Conservation (phyloP, 1,140 invertebrate species). For the Muscidifurax raptorellus region DNA sequence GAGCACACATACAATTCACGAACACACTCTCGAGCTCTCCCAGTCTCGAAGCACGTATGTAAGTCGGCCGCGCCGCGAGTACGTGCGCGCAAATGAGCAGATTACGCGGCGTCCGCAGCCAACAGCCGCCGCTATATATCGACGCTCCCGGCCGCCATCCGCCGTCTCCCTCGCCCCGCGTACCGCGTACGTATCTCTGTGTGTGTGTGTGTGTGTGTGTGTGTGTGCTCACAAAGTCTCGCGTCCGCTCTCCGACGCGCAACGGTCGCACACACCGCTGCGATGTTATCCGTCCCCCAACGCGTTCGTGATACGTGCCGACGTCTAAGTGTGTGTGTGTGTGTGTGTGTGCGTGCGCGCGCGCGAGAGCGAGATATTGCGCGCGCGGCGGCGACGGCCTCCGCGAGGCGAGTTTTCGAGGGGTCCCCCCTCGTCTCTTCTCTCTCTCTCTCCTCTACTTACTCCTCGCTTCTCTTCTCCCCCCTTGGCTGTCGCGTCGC, state of each 20-base stretch:
- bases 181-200: no score
- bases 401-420: constrained; percentile 49
- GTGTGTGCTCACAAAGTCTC: neutral
- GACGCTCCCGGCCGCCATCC: neutral
- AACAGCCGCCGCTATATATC: constrained; percentile 2
- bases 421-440: constrained; percentile 23
- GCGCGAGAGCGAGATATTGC: constrained; percentile 37
- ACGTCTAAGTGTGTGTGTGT: neutral
- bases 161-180: neutral
- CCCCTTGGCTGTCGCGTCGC: neutral
- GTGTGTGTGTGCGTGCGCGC: constrained; percentile 18
- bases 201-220: no score
- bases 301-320: constrained; percentile 23
- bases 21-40: no score
- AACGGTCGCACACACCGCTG: neutral
- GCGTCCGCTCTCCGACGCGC: constrained; percentile 10
- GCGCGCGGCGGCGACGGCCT: constrained; percentile 13
- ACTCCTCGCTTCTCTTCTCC: constrained; percentile 29
- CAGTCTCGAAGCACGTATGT: neutral
- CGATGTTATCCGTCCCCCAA: constrained; percentile 49
- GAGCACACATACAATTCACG: no score
- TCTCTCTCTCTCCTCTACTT: constrained; percentile 6
- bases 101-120: constrained; percentile 32
- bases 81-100: constrained; percentile 52
- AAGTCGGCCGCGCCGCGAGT: constrained; percentile 31